Percentiles rank a stretch among this genome's conserved stretches.
These are phyloP conservation scores for Bombus fervidus DNA, from an alignment of 1,140 invertebrate genomes.

Conservation along the genomic window DNA sequence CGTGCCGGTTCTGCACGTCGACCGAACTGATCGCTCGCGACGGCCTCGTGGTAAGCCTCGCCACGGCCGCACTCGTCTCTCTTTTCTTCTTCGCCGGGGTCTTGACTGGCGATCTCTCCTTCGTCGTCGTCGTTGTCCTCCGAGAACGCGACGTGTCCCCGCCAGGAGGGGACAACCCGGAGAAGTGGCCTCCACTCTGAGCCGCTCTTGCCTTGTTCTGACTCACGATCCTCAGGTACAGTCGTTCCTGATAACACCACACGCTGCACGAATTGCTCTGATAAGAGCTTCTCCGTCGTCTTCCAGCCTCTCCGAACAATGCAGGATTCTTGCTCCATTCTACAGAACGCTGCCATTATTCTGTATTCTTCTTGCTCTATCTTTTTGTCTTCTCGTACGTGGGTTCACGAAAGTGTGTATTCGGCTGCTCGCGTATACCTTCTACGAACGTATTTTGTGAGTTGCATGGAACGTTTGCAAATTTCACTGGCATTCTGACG, in stretches of 20 bases:
- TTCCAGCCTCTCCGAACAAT: background rate
- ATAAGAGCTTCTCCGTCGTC: background rate
- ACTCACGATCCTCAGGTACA: constrained; percentile 54
- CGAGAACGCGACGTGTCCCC: constrained; percentile 27
- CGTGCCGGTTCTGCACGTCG: constrained; percentile 71
- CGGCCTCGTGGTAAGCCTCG: constrained; percentile 70
- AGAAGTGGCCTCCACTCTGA: constrained; percentile 63
- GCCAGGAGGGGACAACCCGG: constrained; percentile 62
- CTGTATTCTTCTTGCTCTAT: background rate
- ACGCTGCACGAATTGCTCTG: background rate
- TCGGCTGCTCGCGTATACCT: too few relatives aligned
- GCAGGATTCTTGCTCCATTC: background rate
- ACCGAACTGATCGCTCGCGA: constrained; percentile 77
- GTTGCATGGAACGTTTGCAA: background rate
- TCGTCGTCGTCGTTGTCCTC: constrained; percentile 36
- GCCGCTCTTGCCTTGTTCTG: constrained; percentile 49
- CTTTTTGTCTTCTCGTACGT: background rate
- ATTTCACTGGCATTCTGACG: background rate
- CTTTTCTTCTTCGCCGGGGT: constrained; percentile 68
- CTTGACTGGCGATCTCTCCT: constrained; percentile 42
- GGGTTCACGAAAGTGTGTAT: too few relatives aligned
- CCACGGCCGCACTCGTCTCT: constrained; percentile 72
- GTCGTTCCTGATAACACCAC: constrained; percentile 25
- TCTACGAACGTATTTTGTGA: too few relatives aligned
- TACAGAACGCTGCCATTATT: background rate